Evolutionary conservation across 2,113 vertebrate species (phyloP).

Genomic region (Apaloderma vittatum): DNA sequence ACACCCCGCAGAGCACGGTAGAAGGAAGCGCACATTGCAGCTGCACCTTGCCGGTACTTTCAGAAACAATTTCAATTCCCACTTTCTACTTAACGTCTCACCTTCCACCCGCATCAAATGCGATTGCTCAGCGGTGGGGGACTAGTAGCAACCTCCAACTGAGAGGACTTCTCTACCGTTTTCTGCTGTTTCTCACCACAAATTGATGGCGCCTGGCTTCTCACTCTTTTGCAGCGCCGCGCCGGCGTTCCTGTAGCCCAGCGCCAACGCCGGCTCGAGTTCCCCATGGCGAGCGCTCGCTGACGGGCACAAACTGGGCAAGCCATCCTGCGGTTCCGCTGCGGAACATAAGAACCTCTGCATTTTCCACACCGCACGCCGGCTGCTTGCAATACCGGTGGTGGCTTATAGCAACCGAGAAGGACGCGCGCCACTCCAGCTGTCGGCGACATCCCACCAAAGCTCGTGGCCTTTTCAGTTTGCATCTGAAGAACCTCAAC

Average conservation of each 20-base stretch:
- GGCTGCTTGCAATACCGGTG: not conserved
- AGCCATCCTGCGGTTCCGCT: not conserved
- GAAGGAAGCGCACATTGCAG: constrained; percentile 75
- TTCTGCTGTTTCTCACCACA: constrained; percentile 38
- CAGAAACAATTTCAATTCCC: constrained; percentile 82
- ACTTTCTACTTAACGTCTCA: constrained; percentile 79
- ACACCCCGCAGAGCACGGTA: constrained; percentile 42
- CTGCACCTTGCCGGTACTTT: constrained; percentile 73
- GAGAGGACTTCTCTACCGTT: not conserved
- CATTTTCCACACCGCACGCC: not conserved
- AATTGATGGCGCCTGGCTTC: constrained; percentile 30
- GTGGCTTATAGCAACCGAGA: not conserved
- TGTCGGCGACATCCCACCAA: constrained; percentile 54
- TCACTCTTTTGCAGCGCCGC: not conserved
- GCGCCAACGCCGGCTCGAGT: accelerated
- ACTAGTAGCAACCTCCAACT: not conserved
- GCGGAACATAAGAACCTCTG: not conserved
- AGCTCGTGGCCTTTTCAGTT: constrained; percentile 38
- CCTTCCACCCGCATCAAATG: constrained; percentile 65
- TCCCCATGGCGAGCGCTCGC: not conserved
- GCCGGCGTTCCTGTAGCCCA: not conserved
- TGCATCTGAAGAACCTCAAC: constrained; percentile 61
- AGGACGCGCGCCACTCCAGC: constrained; percentile 60
- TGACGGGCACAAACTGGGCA: not conserved
- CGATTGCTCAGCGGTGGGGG: constrained; percentile 31